Conservation (phyloP, 2,888 invertebrate genomes). For the Temnothorax rugatulus region DNA sequence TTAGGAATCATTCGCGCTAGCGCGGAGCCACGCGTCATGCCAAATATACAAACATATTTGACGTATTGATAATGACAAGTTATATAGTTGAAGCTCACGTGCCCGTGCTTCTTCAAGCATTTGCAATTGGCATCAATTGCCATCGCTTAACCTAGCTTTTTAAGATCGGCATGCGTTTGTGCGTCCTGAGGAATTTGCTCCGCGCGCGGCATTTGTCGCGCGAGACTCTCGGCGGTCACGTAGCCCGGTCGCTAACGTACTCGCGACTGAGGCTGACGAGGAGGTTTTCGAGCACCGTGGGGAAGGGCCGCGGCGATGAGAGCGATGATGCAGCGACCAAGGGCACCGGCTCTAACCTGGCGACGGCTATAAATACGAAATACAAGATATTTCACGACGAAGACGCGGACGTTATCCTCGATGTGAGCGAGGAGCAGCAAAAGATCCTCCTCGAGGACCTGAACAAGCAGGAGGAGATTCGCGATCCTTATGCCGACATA, state of each 20-base stretch:
- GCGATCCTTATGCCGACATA: slow-evolving; percentile 89
- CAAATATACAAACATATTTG: no score
- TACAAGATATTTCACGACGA: slow-evolving; percentile 91
- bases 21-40: no score
- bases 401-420: slow-evolving; percentile 90
- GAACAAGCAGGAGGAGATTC: slow-evolving; percentile 83
- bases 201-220: slow-evolving; percentile 67
- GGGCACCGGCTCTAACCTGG: slow-evolving; percentile 72
- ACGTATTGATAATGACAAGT: no score
- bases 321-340: slow-evolving; percentile 58
- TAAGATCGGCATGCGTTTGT: slow-evolving; percentile 65
- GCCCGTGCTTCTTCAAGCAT: no score
- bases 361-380: slow-evolving; percentile 87
- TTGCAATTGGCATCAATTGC: no score
- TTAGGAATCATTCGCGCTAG: no score
- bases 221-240: slow-evolving; percentile 64
- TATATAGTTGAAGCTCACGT: no score
- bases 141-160: slow-evolving; percentile 11
- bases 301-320: slow-evolving; percentile 38
- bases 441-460: slow-evolving; percentile 80
- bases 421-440: slow-evolving; percentile 90
- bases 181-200: slow-evolving; percentile 67
- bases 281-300: slow-evolving; percentile 62
- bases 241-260: slow-evolving; percentile 65
- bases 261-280: slow-evolving; percentile 60